Base-by-base conservation (phyloP, 2,888 invertebrate genomes). In the Camponotus fellah region DNA sequence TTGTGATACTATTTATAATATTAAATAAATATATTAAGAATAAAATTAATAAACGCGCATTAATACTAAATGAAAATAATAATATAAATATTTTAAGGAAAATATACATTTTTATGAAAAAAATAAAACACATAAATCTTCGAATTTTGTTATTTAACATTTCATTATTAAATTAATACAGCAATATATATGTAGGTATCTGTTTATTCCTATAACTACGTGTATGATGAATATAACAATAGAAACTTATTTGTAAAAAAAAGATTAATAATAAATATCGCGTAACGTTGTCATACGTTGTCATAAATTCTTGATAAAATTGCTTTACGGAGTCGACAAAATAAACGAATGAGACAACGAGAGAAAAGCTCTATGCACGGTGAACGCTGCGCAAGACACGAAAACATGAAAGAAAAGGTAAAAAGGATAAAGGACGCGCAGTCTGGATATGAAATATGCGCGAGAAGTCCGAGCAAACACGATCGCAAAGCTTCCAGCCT, bases 371-470 rank as follows among this genome's bases (percentile, higher is more conserved):
- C 17, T 79, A 37, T 32, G 56, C 43, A 69, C 12, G 17, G 34
- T 46, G 46, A 60, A 72, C 37, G 34, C 26, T 37, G 72, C 10
- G 26, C 32, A 69, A 69, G 77, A 69, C 26, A 37, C 37, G 79
- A 71, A 71, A 79, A 72, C 72, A 49, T 49, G 46, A 72, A 58
- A 77, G 58, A 77, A 77, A 62, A 74, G 62, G 49, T 49, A 49
- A 74, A 75, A 34, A 76, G 53, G 43, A 10, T 43, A 40, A 53
- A n/a, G 21, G 17, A 43, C 56, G 64, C 43, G 43, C 32, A 56
- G 76, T 46, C 53, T 32, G 75, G 72, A 72, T 80, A 74, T 85
- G 86, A 89, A 87, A 87, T 80, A 84, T 80, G 79, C 79, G 79
- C 68, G 69, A 62, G 21, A 58, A 76, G 86, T 86, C 76, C 62